Evolutionary conservation across 1,140 invertebrate genomes (phyloP), one percentile per base, ranked within the genome.

Genomic region (Littorina saxatilis): DNA sequence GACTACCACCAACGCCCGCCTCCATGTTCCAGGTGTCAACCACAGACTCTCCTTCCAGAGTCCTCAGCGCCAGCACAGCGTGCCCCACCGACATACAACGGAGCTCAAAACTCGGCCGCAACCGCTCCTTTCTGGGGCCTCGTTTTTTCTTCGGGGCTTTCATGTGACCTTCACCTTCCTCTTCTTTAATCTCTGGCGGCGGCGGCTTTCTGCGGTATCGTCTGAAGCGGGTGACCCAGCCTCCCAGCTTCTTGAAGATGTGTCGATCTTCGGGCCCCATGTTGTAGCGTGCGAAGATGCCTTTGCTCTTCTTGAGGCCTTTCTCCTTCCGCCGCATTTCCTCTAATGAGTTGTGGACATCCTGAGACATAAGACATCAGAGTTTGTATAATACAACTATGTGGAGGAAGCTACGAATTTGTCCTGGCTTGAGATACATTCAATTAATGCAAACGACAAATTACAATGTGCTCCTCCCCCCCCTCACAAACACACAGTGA

Each of bases 191-290:
- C n/a, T n/a, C n/a, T n/a, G n/a, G n/a, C n/a, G n/a, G n/a, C n/a
- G n/a, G n/a, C 50, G 63, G 35, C 73, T 43, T 76, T 23, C 50
- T 29, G 2, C 47, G 47, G 78, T 29, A 43, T 43, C 75, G 58
- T 37, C 58, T 20, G 50, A 37, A 40, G 29, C 80, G 55, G 20
- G 74, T 66, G 35, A 75, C 72, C 84, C 86, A 85, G 43, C 85
- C 84, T 23, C 85, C 87, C 47, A 88, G 81, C 79, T 87, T 88
- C 52, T 85, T 84, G 47, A 86, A 80, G 76, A 88, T 88, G 68
- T 82, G 77, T 15, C 83, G 58, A 76, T 88, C 86, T 27, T 86
- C 81, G 9, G 79, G 79, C 79, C 84, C 84, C 75, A 87, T 82
- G 15, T 79, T 82, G 73, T 87, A 80, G 43, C 77, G 73, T 66